Percentiles rank a stretch among this genome's conserved stretches.
Evolutionary conservation across 2,113 vertebrate genomes (phyloP).

Genomic region (Megaceryle maxima): DNA sequence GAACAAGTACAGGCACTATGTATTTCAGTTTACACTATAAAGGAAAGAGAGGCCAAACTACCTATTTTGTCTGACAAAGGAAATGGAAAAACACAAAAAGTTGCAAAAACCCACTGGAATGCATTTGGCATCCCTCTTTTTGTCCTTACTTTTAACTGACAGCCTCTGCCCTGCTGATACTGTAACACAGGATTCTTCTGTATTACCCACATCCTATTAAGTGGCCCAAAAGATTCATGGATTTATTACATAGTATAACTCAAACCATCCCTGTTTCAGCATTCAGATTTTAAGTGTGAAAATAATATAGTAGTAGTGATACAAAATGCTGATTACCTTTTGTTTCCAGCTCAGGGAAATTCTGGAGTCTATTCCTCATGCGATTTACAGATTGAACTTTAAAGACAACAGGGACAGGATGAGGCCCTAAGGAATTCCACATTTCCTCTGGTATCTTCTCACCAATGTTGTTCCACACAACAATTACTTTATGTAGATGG

Average conservation of each 20-base stretch:
- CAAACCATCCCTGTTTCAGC: neutral
- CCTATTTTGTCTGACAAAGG: neutral
- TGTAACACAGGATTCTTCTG: neutral
- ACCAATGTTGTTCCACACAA: constrained; percentile 93
- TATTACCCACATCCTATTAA: neutral
- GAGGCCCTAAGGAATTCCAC: constrained; percentile 90
- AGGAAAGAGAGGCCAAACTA: neutral
- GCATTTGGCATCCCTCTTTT: neutral
- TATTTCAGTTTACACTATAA: neutral
- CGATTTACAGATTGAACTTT: constrained; percentile 86
- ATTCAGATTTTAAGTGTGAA: neutral
- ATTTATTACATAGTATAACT: neutral
- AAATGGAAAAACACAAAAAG: neutral
- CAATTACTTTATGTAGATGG: constrained; percentile 83
- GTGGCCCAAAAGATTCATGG: neutral
- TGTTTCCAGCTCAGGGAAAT: constrained; percentile 88
- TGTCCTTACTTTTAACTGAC: neutral
- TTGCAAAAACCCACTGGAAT: neutral
- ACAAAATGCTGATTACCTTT: constrained; percentile 73
- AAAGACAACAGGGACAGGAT: constrained; percentile 89
- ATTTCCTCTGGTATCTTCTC: constrained; percentile 82
- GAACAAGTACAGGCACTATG: neutral
- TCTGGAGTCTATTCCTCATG: constrained; percentile 91
- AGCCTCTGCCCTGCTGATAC: neutral
- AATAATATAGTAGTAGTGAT: neutral